A percentile compares a stretch with the other conserved stretches of the same genome.
These are phyloP conservation scores for Perdix hodgsoniae DNA, from an alignment of 2,797 vertebrate genomes.

Conservation along the genomic window DNA sequence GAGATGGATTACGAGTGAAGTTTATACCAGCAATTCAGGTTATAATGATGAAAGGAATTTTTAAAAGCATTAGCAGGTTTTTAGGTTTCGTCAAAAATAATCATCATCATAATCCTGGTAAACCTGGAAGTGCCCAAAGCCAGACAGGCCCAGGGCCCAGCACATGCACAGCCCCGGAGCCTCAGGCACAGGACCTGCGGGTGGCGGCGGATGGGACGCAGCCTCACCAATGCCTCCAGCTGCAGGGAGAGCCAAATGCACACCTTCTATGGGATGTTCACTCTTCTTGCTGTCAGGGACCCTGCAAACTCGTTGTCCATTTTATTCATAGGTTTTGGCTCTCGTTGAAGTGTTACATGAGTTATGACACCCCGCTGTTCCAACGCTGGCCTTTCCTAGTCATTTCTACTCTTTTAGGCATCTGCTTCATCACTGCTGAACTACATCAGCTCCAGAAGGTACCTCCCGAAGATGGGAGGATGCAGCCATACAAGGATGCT, in stretches of 20 bases:
- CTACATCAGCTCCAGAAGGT: conserved; percentile 6
- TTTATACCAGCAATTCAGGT: conserved; percentile 40
- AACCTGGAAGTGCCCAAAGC: not conserved
- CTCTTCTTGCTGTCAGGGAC: not conserved
- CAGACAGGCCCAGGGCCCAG: not conserved
- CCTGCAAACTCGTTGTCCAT: not conserved
- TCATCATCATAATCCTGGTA: not conserved
- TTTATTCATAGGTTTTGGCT: not conserved
- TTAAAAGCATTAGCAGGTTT: not conserved
- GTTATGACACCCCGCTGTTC: not conserved
- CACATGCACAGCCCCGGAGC: no score
- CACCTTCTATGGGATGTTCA: not conserved
- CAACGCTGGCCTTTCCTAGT: not conserved
- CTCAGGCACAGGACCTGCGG: not conserved
- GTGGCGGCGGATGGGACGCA: not conserved
- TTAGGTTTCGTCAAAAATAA: not conserved
- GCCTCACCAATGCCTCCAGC: not conserved
- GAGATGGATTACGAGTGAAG: conserved; percentile 30
- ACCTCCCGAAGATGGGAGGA: conserved; percentile 36
- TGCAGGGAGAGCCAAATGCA: not conserved
- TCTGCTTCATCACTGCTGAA: conserved; percentile 19
- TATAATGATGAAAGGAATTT: conserved; percentile 25
- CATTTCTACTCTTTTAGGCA: not conserved
- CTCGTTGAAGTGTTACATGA: not conserved
- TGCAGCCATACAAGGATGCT: conserved; percentile 57